Evolutionary conservation across 2,888 invertebrate species (phyloP), one percentile per base, ranked within the genome.

Genomic region (Chaitophorus viminalis): DNA sequence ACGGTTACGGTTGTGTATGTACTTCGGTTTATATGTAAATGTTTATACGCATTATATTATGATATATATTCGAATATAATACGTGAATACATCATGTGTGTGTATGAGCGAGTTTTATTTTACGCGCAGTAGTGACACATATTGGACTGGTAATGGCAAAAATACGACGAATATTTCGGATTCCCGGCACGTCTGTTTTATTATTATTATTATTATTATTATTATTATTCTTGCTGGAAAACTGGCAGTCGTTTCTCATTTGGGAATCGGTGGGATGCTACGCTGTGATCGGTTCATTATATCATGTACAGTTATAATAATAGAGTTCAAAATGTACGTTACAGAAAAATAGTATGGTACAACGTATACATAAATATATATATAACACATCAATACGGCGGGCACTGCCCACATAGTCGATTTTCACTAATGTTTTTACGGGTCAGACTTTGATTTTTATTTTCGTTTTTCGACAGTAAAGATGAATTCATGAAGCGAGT

Each of bases 121-220:
- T 3, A n/a, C 31, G 70, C 31, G 77, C 33, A 33, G 54, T 54
- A 33, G 25, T 39, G 65, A 65, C 79, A 79, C 79, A 68, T 65
- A 65, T 65, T 79, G 79, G 65, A 36, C 39, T n/a, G 65, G 60
- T 3, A n/a, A n/a, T 33, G 18, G 36, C 18, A 29, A 79, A 79
- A 68, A 68, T 18, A 68, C 65, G 65, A 9, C n/a, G 11, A 65
- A 79, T 65, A 39, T 65, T 39, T 29, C 21, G 65, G 36, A 79
- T 79, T 79, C 79, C 65, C 8, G 29, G 36, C 79, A 79, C 79
- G 79, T 65, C n/a, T 29, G n/a, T 79, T 36, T 36, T n/a, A 36
- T 78, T 36, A 36, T 36, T 60, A 60, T 60, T 78, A 60, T 33
- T 79, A 36, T 33, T 33, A 60, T 78, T 33, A 36, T 60, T 60